phyloP scores from a whole-genome alignment of 2,797 vertebrate species.

The Buphagus erythrorhynchus region DNA sequence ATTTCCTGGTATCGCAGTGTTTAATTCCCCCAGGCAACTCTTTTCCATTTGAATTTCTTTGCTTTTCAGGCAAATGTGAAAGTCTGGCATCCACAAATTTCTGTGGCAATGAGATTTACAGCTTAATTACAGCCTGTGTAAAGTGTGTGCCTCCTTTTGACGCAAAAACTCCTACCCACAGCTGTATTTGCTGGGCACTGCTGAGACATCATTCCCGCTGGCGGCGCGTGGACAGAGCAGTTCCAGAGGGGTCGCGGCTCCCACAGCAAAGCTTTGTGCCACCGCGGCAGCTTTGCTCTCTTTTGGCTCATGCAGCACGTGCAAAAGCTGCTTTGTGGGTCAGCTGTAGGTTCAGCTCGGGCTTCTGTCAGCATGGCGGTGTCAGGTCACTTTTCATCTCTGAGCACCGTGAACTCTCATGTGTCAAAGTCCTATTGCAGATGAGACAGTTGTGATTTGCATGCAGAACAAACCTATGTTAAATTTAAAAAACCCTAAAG shows the following conservation, averaged over 20 bases:
- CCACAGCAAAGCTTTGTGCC: not conserved
- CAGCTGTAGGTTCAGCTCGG: rapidly evolving
- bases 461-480: not conserved
- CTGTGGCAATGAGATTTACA: not conserved
- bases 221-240: rapidly evolving
- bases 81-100: not conserved
- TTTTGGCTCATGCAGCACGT: rapidly evolving
- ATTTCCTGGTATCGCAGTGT: not conserved
- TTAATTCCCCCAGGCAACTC: not conserved
- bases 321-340: not conserved
- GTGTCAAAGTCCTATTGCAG: not conserved
- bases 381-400: not conserved
- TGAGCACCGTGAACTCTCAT: not conserved
- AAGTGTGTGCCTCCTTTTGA: not conserved
- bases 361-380: not conserved
- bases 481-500: not conserved
- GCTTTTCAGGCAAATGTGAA: not conserved
- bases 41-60: not conserved
- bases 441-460: not conserved
- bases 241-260: not conserved
- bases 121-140: not conserved
- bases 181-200: not conserved
- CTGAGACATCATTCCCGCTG: not conserved
- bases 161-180: not conserved
- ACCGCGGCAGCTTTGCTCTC: rapidly evolving